These are phyloP conservation scores for Poicephalus gulielmi DNA, from an alignment of 2,113 vertebrate genomes.

Conservation along the genomic window DNA sequence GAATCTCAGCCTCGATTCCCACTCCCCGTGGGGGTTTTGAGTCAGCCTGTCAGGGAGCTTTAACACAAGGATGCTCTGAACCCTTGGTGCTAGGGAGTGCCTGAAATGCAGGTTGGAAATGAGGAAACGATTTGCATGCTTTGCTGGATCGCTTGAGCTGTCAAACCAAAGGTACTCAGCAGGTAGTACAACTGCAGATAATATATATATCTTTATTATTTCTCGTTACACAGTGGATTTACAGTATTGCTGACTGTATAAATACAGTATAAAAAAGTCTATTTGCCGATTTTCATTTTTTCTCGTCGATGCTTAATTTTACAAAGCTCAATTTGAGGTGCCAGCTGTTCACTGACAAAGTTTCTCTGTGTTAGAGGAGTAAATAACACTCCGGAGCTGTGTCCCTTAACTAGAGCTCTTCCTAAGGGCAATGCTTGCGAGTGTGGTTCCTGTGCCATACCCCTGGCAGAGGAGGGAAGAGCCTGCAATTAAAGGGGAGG, in stretches of 20 bases:
- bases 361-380: not conserved
- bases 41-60: not conserved
- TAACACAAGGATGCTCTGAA: rapidly evolving
- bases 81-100: not conserved
- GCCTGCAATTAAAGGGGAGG: not conserved
- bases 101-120: rapidly evolving
- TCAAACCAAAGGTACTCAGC: not conserved
- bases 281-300: slow-evolving; percentile 49
- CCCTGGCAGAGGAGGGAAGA: not conserved
- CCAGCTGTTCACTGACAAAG: slow-evolving; percentile 43
- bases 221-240: slow-evolving; percentile 6
- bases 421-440: rapidly evolving
- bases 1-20: not conserved
- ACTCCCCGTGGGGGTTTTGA: not conserved
- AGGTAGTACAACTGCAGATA: not conserved
- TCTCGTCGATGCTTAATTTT: not conserved
- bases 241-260: not conserved
- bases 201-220: not conserved
- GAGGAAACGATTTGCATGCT: not conserved
- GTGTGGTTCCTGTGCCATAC: rapidly evolving
- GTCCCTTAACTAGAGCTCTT: not conserved
- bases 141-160: not conserved
- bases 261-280: not conserved
- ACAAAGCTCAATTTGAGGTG: not conserved
- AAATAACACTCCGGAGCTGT: not conserved